These are phyloP conservation scores for Diachrysia chrysitis DNA, from an alignment of 2,888 invertebrate species.

Conservation along the genomic window DNA sequence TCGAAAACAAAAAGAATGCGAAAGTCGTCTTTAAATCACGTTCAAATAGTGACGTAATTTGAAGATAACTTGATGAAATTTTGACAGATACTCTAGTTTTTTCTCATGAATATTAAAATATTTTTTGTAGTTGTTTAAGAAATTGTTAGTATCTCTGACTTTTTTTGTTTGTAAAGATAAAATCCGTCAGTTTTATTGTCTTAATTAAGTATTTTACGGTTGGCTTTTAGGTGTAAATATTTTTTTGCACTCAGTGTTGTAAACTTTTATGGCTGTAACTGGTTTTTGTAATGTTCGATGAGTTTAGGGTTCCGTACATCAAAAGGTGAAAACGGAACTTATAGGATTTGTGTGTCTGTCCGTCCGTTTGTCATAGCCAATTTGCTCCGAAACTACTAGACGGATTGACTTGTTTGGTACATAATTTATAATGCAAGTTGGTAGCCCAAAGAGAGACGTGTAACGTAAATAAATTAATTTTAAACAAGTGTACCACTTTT, in stretches of 20 bases:
- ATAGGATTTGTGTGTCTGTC: no score
- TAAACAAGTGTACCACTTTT: no score
- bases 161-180: background rate
- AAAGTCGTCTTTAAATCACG: background rate
- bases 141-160: background rate
- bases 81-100: background rate
- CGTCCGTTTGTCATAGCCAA: no score
- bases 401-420: no score
- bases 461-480: no score
- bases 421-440: no score
- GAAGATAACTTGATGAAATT: background rate
- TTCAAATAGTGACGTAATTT: background rate
- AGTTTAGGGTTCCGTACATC: no score
- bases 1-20: background rate
- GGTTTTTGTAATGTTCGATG: no score
- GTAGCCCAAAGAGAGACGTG: no score
- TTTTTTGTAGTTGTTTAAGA: background rate
- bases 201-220: constrained; percentile 1
- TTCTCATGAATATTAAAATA: constrained; percentile 1
- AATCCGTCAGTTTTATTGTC: background rate
- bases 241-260: background rate
- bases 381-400: no score
- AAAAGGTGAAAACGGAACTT: no score
- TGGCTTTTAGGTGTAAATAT: background rate
- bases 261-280: background rate